Conservation (phyloP, 2,888 invertebrate species). For the Pinctada fucata region DNA sequence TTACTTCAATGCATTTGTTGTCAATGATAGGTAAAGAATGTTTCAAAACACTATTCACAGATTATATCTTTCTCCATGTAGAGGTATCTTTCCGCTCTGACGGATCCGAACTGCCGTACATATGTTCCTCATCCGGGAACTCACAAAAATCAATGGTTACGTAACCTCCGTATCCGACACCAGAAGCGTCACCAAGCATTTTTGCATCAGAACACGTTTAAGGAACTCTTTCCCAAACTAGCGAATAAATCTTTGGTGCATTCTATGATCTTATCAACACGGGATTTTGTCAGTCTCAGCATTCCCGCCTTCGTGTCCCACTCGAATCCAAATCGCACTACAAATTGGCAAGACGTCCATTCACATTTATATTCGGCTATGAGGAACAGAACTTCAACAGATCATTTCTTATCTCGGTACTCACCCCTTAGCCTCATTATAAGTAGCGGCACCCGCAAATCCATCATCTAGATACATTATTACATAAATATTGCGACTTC, state of each 20-base stretch:
- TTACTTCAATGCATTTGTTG: slow-evolving; percentile 23
- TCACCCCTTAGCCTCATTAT: slow-evolving; percentile 13
- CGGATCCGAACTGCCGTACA: slow-evolving; percentile 34
- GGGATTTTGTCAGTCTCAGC: not conserved
- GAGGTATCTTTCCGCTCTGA: slow-evolving; percentile 39
- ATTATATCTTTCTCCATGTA: slow-evolving; percentile 45
- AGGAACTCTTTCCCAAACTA: not conserved
- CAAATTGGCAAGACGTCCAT: slow-evolving; percentile 32
- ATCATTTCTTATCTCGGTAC: slow-evolving; percentile 22
- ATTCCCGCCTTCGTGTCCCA: slow-evolving; percentile 34
- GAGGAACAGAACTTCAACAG: slow-evolving; percentile 39
- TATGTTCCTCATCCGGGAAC: slow-evolving; percentile 17
- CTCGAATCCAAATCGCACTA: slow-evolving; percentile 35
- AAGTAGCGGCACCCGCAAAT: not conserved
- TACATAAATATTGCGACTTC: slow-evolving; percentile 25
- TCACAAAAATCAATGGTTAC: slow-evolving; percentile 28
- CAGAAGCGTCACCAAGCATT: slow-evolving; percentile 27
- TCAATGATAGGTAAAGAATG: slow-evolving; percentile 22
- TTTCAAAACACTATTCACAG: slow-evolving; percentile 37
- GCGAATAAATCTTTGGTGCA: not conserved
- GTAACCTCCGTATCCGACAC: not conserved
- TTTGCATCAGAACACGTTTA: slow-evolving; percentile 25
- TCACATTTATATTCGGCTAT: slow-evolving; percentile 42
- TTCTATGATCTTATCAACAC: not conserved
- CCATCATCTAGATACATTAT: slow-evolving; percentile 23